Base-by-base conservation (phyloP, 2,113 vertebrate species). In the Lagopus muta region DNA sequence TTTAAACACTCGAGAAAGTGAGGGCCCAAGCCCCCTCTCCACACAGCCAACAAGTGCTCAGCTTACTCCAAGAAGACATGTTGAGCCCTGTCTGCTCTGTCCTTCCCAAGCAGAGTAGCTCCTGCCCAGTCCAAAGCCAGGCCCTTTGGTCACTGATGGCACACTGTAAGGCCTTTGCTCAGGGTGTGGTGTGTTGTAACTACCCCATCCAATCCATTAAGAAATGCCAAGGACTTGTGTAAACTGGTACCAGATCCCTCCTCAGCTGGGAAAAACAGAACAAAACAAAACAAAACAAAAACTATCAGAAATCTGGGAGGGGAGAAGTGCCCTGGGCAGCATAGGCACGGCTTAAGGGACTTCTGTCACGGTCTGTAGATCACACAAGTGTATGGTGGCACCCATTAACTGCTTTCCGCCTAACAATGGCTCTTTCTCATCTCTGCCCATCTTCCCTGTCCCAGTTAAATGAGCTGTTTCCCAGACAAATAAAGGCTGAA, bases 401-500 rank as follows among this genome's bases (percentile, higher is more conserved):
- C 86, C 95, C 86, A 88, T 94, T 96, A 93, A 71, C 95, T 60
- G 67, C 76, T 78, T 67, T 95, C 82, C 90, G 90, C 82, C 72
- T 95, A 96, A 95, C 95, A 96, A 93, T 90, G 77, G 86, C 76
- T 75, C 95, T 94, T 94, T 94, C 93, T 92, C 86, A 78, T 86
- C 79, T 69, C 93, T 75, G 90, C 95, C 92, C 80, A 92, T 81
- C 90, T 88, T 96, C 90, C 90, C 82, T 60, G 88, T 91, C 88
- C 82, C 93, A 92, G 82, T 90, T 96, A 94, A 96, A 95, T 74
- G 92, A 95, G 82, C 90, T 83, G 45, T 96, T 95, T 96, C 96
- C 90, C 93, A 94, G 82, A 74, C 92, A 92, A 88, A 95, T 90
- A 91, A 94, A 93, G 86, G 77, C 79, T 74, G 73, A 69, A 71